phyloP scores from a whole-genome alignment of 1,140 invertebrate genomes.

The Bombus pyrosoma region DNA sequence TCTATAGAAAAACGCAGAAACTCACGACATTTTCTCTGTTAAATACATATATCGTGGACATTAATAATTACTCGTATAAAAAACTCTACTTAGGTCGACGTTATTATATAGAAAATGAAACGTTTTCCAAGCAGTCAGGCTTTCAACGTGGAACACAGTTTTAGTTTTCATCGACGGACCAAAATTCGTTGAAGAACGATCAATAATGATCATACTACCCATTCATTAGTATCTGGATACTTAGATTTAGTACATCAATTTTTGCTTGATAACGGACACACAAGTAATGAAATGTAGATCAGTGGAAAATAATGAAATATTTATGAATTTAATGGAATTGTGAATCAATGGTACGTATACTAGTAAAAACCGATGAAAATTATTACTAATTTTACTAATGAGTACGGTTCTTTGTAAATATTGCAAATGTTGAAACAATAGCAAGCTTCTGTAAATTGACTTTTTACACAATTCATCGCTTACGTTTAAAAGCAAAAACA shows the following conservation, averaged over 20 bases:
- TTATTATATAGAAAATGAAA: slow-evolving; percentile 13
- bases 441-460: not conserved
- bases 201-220: not conserved
- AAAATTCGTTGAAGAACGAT: slow-evolving; percentile 2
- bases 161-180: not conserved
- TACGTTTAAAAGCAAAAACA: not conserved
- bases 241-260: not conserved
- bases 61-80: slow-evolving; percentile 11
- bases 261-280: not conserved
- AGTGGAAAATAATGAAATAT: too few species aligned
- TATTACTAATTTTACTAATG: not conserved
- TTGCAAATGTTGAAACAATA: not conserved
- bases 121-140: not conserved
- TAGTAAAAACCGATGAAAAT: too few species aligned
- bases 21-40: not conserved
- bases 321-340: too few species aligned
- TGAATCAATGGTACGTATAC: not conserved
- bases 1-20: not conserved
- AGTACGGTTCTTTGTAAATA: not conserved
- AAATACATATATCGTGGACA: not conserved
- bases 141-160: not conserved
- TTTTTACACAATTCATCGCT: not conserved
- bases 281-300: too few species aligned
- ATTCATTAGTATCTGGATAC: not conserved
- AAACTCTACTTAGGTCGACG: slow-evolving; percentile 1